Conservation (phyloP, 2,797 vertebrate species). For the Hippoglossus hippoglossus region DNA sequence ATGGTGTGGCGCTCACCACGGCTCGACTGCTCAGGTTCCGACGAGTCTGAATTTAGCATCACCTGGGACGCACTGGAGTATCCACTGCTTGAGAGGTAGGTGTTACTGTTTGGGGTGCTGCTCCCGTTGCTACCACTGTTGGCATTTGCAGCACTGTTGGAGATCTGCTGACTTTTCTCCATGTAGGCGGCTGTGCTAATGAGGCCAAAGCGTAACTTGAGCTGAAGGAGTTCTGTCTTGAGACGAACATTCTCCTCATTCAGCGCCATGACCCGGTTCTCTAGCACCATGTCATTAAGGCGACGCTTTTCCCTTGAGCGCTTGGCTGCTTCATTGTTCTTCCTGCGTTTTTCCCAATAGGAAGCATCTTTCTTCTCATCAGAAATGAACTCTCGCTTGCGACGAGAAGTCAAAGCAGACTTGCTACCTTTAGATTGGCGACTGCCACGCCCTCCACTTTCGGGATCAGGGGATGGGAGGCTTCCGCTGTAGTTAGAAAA, state of each 20-base stretch:
- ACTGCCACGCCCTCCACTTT: constrained; percentile 47
- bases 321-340: constrained; percentile 91
- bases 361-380: constrained; percentile 91
- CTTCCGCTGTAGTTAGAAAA: constrained; percentile 71
- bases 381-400: constrained; percentile 89
- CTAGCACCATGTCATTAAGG: constrained; percentile 88
- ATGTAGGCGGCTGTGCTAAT: constrained; percentile 86
- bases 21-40: constrained; percentile 84
- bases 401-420: constrained; percentile 74
- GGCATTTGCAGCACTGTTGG: constrained; percentile 41
- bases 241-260: constrained; percentile 88
- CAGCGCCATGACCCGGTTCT: constrained; percentile 87
- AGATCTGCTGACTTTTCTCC: constrained; percentile 87
- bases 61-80: constrained; percentile 85
- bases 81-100: constrained; percentile 83
- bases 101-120: constrained; percentile 66
- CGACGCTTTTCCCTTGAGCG: constrained; percentile 88
- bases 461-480: constrained; percentile 70
- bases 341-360: constrained; percentile 90
- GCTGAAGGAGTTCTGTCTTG: constrained; percentile 87
- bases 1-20: constrained; percentile 70
- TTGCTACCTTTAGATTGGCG: constrained; percentile 80
- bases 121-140: constrained; percentile 45
- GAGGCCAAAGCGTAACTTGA: constrained; percentile 88
- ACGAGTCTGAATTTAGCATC: constrained; percentile 87